Percentiles rank a stretch among this genome's conserved stretches.
Conservation (phyloP, 2,797 vertebrate genomes). For the Eurystomus glaucurus region DNA sequence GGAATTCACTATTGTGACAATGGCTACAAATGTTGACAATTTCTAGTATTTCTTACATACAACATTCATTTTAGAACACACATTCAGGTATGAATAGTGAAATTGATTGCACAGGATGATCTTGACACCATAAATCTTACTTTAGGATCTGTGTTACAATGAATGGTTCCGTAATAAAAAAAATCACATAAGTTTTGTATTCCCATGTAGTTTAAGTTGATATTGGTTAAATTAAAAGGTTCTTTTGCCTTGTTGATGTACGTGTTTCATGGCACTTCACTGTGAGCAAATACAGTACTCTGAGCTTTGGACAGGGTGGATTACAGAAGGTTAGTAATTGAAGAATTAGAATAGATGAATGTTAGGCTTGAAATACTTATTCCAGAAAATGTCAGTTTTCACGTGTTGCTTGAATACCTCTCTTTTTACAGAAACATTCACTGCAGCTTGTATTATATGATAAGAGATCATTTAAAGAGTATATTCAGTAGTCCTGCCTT, state of each 20-base stretch:
- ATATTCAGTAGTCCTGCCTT: not conserved
- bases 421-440: not conserved
- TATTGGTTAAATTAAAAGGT: not conserved
- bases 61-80: not conserved
- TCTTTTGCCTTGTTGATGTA: not conserved
- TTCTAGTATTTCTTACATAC: not conserved
- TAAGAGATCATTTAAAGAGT: not conserved
- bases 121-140: not conserved
- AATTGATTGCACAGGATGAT: not conserved
- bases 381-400: not conserved
- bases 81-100: not conserved
- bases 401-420: not conserved
- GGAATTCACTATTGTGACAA: not conserved
- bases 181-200: not conserved
- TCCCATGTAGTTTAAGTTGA: not conserved
- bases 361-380: not conserved
- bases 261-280: not conserved
- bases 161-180: not conserved
- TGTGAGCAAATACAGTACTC: not conserved
- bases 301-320: not conserved
- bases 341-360: not conserved
- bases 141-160: accelerated
- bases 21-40: not conserved
- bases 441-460: not conserved
- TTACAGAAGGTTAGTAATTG: not conserved